Evolutionary conservation across 1,140 invertebrate species (phyloP).

Genomic region (Ericerus pela): DNA sequence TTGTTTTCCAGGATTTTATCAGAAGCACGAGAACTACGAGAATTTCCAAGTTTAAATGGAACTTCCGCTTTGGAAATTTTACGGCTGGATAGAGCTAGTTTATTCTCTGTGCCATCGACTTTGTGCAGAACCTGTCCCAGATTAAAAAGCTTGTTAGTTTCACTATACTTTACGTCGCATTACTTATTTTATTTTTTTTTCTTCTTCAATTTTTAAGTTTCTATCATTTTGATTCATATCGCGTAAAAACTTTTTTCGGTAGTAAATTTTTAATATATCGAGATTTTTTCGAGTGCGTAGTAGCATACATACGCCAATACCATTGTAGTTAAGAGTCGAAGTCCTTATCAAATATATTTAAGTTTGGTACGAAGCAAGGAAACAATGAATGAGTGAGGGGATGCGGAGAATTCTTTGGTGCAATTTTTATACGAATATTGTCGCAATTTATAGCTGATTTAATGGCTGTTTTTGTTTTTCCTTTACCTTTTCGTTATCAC

Average conservation of each 20-base stretch:
- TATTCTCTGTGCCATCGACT: slow-evolving; percentile 49
- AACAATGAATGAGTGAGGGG: no score
- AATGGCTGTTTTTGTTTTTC: no score
- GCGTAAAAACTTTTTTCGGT: not conserved
- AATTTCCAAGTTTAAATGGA: slow-evolving; percentile 68
- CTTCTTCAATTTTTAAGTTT: not conserved
- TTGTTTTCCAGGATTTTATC: slow-evolving; percentile 56
- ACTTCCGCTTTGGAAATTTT: slow-evolving; percentile 60
- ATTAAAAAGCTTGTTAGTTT: slow-evolving; percentile 72
- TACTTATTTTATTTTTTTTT: not conserved
- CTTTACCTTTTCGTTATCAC: no score
- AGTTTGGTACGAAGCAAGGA: no score
- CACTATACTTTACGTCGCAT: not conserved
- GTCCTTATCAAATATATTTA: no score
- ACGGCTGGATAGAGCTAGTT: slow-evolving; percentile 61
- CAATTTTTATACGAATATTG: no score
- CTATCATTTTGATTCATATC: not conserved
- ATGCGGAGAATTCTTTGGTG: no score
- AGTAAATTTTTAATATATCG: not conserved
- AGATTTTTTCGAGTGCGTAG: slow-evolving; percentile 18
- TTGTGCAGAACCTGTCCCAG: slow-evolving; percentile 62
- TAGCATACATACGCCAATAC: no score
- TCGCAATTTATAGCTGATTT: no score
- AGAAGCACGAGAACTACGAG: slow-evolving; percentile 57
- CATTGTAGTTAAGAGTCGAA: no score